A percentile compares a stretch with the other conserved stretches of the same genome.
These are phyloP conservation scores for Caenorhabditis sp. DNA, from an alignment of 2,888 invertebrate species.

Conservation along the genomic window DNA sequence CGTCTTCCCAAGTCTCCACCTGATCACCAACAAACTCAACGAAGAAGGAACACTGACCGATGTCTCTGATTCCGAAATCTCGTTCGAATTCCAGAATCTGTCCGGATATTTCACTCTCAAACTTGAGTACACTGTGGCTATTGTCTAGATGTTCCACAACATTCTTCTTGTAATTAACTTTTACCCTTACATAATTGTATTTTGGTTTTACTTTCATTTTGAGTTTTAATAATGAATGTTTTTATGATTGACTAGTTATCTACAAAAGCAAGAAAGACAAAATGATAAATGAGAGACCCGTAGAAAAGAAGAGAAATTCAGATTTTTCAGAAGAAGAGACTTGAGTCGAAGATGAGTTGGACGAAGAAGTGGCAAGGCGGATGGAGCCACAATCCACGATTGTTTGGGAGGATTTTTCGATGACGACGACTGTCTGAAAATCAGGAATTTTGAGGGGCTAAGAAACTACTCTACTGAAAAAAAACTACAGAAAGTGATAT, in stretches of 20 bases:
- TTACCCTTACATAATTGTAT: neutral
- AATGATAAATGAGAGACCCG: conserved; percentile 23
- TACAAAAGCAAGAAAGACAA: conserved; percentile 28
- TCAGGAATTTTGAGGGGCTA: neutral
- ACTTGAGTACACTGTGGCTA: conserved; percentile 70
- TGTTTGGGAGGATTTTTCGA: conserved; percentile 43
- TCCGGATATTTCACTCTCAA: conserved; percentile 74
- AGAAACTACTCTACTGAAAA: no score
- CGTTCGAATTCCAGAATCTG: conserved; percentile 66
- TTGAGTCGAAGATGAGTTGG: conserved; percentile 31
- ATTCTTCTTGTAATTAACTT: neutral
- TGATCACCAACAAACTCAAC: conserved; percentile 72
- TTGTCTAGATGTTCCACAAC: conserved; percentile 25
- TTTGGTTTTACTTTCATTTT: neutral
- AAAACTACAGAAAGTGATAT: no score
- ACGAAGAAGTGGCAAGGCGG: conserved; percentile 28
- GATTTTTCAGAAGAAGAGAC: conserved; percentile 21
- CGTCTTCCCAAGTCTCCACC: conserved; percentile 70
- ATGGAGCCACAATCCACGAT: conserved; percentile 55
- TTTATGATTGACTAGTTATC: neutral
- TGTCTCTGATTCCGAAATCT: conserved; percentile 64
- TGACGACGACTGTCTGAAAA: conserved; percentile 49
- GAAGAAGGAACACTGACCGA: conserved; percentile 73
- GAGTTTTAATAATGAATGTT: conserved; percentile 1
- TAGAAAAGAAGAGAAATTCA: conserved; percentile 5